Percentiles rank a stretch among this genome's conserved stretches.
Conservation (phyloP, 1,140 invertebrate genomes). For the Luehdorfia chinensis region DNA sequence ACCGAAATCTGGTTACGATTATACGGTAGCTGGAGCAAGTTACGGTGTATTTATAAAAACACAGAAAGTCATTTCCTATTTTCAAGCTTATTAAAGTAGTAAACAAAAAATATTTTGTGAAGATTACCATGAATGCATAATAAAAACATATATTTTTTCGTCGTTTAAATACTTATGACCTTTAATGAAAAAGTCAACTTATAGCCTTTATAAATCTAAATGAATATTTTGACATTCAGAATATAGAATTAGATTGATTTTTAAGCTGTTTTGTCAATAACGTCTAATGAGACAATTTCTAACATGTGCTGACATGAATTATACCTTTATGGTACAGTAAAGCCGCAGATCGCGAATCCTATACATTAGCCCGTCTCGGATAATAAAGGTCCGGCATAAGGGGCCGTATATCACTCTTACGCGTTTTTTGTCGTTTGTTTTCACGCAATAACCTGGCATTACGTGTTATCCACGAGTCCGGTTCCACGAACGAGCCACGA, state of each 20-base stretch:
- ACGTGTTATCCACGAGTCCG: slow-evolving; percentile 56
- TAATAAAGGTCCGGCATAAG: slow-evolving; percentile 49
- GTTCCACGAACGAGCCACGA: slow-evolving; percentile 38
- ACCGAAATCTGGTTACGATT: slow-evolving; percentile 14
- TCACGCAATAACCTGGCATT: slow-evolving; percentile 60
- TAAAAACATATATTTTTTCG: too few species aligned
- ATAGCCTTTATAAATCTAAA: too few species aligned
- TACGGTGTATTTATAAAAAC: background rate
- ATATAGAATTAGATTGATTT: too few species aligned
- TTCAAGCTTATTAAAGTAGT: slow-evolving; percentile 4
- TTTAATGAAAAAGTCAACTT: too few species aligned
- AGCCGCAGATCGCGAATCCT: slow-evolving; percentile 53
- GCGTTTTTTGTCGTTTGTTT: slow-evolving; percentile 64
- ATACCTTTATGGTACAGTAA: slow-evolving; percentile 60
- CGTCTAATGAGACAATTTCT: slow-evolving; percentile 36
- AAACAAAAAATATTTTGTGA: too few species aligned
- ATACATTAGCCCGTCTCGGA: slow-evolving; percentile 54
- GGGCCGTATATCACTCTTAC: slow-evolving; percentile 53
- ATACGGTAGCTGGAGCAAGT: slow-evolving; percentile 1
- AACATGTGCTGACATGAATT: slow-evolving; percentile 58
- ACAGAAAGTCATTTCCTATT: slow-evolving; percentile 16
- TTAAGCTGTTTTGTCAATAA: too few species aligned
- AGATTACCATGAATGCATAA: too few species aligned
- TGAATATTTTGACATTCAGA: too few species aligned
- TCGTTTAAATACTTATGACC: too few species aligned